These are phyloP conservation scores for Formica selysi DNA, from an alignment of 1,140 invertebrate genomes.

Conservation along the genomic window DNA sequence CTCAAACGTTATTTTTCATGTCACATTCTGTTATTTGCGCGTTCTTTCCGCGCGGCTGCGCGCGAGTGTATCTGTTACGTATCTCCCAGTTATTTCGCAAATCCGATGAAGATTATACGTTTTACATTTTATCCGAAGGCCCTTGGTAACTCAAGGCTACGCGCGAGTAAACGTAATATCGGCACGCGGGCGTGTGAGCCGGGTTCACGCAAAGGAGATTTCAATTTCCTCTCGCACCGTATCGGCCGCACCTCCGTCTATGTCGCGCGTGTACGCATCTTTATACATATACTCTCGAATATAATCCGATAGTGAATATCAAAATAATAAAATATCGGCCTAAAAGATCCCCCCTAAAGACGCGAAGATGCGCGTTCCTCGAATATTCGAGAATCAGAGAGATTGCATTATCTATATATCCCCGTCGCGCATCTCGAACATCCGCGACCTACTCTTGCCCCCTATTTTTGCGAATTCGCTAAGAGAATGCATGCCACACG, in stretches of 20 bases:
- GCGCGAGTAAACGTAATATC: constrained; percentile 44
- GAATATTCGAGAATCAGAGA: not conserved
- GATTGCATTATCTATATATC: constrained; percentile 35
- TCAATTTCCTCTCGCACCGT: constrained; percentile 53
- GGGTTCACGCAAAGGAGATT: constrained; percentile 42
- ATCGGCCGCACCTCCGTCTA: constrained; percentile 68
- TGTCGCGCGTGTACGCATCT: constrained; percentile 51
- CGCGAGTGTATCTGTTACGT: constrained; percentile 20
- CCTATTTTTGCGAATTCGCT: constrained; percentile 19
- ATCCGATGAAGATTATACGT: constrained; percentile 67
- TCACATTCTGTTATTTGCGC: constrained; percentile 46
- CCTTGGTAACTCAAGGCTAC: constrained; percentile 70
- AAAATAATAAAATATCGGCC: constrained; percentile 71
- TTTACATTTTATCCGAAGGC: constrained; percentile 65
- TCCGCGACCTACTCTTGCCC: not conserved
- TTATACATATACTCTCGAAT: constrained; percentile 26
- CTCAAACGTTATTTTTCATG: constrained; percentile 44
- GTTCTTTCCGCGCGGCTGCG: not conserved
- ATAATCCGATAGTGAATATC: constrained; percentile 71
- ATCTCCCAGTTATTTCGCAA: constrained; percentile 60
- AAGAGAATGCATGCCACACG: constrained; percentile 38
- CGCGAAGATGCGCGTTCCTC: constrained; percentile 8
- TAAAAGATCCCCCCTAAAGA: constrained; percentile 23
- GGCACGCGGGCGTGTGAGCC: constrained; percentile 33
- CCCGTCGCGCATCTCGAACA: not conserved